Evolutionary conservation across 2,888 invertebrate genomes (phyloP), one percentile per base, ranked within the genome.

Genomic region (Teleiodes luculella): DNA sequence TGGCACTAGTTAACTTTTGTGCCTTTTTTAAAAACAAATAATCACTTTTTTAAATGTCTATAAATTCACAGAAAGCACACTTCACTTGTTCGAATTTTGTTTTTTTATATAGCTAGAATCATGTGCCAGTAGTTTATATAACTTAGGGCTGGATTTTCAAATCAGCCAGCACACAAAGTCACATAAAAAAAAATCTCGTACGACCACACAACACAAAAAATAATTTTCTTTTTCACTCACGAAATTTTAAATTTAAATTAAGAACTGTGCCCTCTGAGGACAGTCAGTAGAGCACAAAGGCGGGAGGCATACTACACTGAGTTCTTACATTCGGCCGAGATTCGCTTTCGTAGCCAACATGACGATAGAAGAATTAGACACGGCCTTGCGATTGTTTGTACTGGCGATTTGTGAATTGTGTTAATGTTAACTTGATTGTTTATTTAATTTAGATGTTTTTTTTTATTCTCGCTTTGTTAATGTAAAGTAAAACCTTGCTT

Each of bases 281-380:
- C 79, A 72, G 78, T 83, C 79, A 72, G 78, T 83, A 83, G 80
- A 80, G 83, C 82, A 84, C 86, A 77, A 76, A 73, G 78, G 73
- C 71, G 77, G 61, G 83, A 75, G 77, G 76, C 80, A 84, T 86
- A 80, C 78, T 72, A 80, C 78, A 81, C 86, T 86, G 88, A 83
- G 71, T 70, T 70, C 74, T 75, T 75, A 79, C 80, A 78, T 80
- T 80, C 74, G 78, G 78, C 71, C 72, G 80, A 85, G 83, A 87
- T 85, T 88, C 83, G 83, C 84, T 84, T 83, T 83, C 80, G 78
- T 78, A 77, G 74, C 74, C 74, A 73, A 74, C 70, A 68, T 83
- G 87, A 67, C 64, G 80, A 71, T 62, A 72, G 79, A 80, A 67
- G 70, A 65, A 73, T 18, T 66, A 86, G 86, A 88, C 62, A 60